These are phyloP conservation scores for Cynoglossus semilaevis DNA, from an alignment of 2,113 vertebrate genomes.

Conservation along the genomic window DNA sequence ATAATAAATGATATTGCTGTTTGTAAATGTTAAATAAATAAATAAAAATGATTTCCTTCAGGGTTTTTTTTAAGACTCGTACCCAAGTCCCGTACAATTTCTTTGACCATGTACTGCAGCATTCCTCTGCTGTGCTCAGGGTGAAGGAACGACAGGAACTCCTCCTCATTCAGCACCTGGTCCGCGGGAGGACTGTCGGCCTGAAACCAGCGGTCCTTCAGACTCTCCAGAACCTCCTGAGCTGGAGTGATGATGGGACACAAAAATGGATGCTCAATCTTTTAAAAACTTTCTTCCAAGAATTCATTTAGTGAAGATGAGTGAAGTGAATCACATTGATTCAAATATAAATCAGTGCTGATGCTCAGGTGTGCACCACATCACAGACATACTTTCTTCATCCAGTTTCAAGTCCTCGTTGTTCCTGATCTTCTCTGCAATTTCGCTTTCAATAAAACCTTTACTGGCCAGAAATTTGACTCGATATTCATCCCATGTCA, in stretches of 20 bases:
- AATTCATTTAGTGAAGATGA: too few species aligned
- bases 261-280: too few species aligned
- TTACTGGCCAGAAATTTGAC: slow-evolving; percentile 93
- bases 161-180: slow-evolving; percentile 86
- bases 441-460: slow-evolving; percentile 87
- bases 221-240: slow-evolving; percentile 93
- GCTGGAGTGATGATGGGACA: slow-evolving; percentile 68
- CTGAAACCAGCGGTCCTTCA: slow-evolving; percentile 97
- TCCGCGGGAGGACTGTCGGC: slow-evolving; percentile 89
- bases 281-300: too few species aligned
- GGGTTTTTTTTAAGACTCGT: too few species aligned
- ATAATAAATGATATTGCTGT: too few species aligned
- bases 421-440: slow-evolving; percentile 87
- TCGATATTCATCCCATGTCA: slow-evolving; percentile 94
- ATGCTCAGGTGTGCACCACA: too few species aligned
- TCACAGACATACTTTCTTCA: slow-evolving; percentile 89
- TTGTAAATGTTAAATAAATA: too few species aligned
- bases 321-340: too few species aligned
- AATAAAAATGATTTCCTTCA: too few species aligned
- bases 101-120: slow-evolving; percentile 96
- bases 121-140: slow-evolving; percentile 94
- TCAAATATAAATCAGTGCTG: too few species aligned
- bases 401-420: slow-evolving; percentile 92
- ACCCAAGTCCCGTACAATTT: slow-evolving; percentile 93
- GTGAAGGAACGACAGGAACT: slow-evolving; percentile 94